A percentile compares a stretch with the other conserved stretches of the same genome.
phyloP scores from a whole-genome alignment of 2,113 vertebrate genomes.

The Laticauda colubrina region DNA sequence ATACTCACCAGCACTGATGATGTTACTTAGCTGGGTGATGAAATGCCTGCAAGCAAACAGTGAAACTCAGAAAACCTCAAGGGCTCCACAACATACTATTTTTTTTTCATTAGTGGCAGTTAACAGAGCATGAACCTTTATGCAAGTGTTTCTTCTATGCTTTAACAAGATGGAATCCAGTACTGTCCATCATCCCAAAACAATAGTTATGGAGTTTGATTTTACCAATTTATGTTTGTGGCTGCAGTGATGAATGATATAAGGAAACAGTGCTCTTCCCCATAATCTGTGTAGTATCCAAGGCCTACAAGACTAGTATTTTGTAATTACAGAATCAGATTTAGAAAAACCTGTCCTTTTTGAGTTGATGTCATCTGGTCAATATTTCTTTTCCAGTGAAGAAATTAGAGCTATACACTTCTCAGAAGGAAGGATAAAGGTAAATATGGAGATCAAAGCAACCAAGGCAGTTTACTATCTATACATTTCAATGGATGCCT shows the following conservation, averaged over 20 bases:
- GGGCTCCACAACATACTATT: no score
- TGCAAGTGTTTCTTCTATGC: not conserved
- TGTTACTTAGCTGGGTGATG: no score
- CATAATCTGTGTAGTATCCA: not conserved
- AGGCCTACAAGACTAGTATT: no score
- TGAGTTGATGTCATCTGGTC: not conserved
- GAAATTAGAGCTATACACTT: not conserved
- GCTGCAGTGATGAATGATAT: not conserved
- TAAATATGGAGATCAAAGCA: not conserved
- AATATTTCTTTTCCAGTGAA: not conserved
- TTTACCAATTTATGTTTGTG: not conserved
- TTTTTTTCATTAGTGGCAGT: not conserved
- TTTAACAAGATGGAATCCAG: not conserved
- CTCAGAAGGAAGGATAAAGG: not conserved
- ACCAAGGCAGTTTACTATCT: not conserved
- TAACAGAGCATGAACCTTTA: not conserved
- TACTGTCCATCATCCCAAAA: not conserved
- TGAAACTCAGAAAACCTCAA: no score
- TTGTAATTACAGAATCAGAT: not conserved
- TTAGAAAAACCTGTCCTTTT: not conserved
- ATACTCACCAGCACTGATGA: no score
- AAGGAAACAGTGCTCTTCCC: not conserved
- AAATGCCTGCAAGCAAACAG: no score
- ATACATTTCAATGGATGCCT: slow-evolving; percentile 3
- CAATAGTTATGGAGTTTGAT: not conserved